Evolutionary conservation across 2,888 invertebrate species (phyloP).

Genomic region (Hoplodrina ambigua): DNA sequence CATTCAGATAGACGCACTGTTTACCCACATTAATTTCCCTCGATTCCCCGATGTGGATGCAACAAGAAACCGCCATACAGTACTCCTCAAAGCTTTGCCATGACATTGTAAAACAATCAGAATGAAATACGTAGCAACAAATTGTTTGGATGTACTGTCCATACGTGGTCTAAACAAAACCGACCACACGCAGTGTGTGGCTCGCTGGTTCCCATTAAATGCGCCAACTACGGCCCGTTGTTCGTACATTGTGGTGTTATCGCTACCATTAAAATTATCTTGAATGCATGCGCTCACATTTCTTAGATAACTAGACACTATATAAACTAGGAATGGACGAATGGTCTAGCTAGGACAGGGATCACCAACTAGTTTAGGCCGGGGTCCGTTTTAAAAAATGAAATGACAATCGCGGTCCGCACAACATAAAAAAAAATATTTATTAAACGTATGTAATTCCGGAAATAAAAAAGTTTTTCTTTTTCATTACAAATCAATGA

Average conservation of each 20-base stretch:
- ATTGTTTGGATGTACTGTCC: slow-evolving; percentile 31
- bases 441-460: no score
- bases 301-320: slow-evolving; percentile 60
- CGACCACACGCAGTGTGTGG: slow-evolving; percentile 60
- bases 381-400: no score
- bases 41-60: slow-evolving; percentile 17
- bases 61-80: slow-evolving; percentile 43
- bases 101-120: slow-evolving; percentile 51
- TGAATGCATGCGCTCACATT: slow-evolving; percentile 59
- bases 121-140: slow-evolving; percentile 49
- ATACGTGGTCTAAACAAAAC: slow-evolving; percentile 27
- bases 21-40: slow-evolving; percentile 52
- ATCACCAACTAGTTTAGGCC: no score
- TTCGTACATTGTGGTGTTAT: slow-evolving; percentile 59
- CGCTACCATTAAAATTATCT: slow-evolving; percentile 65
- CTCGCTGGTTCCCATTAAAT: slow-evolving; percentile 52
- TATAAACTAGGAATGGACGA: slow-evolving; percentile 48
- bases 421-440: no score
- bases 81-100: slow-evolving; percentile 35
- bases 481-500: no score
- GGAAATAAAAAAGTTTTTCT: no score
- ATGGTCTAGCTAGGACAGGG: no score
- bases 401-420: no score
- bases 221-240: slow-evolving; percentile 51
- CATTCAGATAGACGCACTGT: slow-evolving; percentile 38